Percentiles rank a stretch among this genome's conserved stretches.
These are phyloP conservation scores for Ochropleura plecta DNA, from an alignment of 2,888 invertebrate species.

Conservation along the genomic window DNA sequence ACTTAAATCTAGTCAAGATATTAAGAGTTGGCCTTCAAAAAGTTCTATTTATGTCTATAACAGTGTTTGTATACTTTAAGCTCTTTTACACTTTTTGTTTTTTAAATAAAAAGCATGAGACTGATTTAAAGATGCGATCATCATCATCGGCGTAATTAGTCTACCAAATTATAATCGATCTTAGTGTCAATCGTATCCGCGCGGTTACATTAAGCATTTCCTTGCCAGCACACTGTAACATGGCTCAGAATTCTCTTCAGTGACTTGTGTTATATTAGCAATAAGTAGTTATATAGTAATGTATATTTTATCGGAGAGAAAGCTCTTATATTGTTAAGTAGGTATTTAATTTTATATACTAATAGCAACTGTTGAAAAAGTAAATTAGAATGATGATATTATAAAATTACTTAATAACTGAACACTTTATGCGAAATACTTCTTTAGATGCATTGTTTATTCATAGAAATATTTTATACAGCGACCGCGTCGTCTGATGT, in stretches of 20 bases:
- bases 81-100: conserved; percentile 50
- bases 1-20: conserved; percentile 82
- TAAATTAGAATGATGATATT: conserved; percentile 65
- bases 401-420: conserved; percentile 61
- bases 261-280: conserved; percentile 77
- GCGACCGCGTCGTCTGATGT: conserved; percentile 50
- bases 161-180: conserved; percentile 64
- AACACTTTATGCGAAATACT: conserved; percentile 61
- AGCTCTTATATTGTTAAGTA: conserved; percentile 70
- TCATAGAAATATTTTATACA: conserved; percentile 56
- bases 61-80: conserved; percentile 43
- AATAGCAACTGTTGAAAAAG: conserved; percentile 67
- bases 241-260: conserved; percentile 72
- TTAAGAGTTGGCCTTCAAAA: conserved; percentile 65
- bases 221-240: conserved; percentile 74
- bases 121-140: conserved; percentile 70
- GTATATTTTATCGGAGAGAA: conserved; percentile 74
- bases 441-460: conserved; percentile 59
- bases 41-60: conserved; percentile 42
- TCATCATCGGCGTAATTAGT: conserved; percentile 52
- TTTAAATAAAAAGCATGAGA: conserved; percentile 67
- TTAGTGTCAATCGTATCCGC: conserved; percentile 72
- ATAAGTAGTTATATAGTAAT: conserved; percentile 77
- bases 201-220: conserved; percentile 57
- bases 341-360: conserved; percentile 64